These are phyloP conservation scores for Linnaemya tessellans DNA, from an alignment of 2,888 invertebrate species.

Conservation along the genomic window DNA sequence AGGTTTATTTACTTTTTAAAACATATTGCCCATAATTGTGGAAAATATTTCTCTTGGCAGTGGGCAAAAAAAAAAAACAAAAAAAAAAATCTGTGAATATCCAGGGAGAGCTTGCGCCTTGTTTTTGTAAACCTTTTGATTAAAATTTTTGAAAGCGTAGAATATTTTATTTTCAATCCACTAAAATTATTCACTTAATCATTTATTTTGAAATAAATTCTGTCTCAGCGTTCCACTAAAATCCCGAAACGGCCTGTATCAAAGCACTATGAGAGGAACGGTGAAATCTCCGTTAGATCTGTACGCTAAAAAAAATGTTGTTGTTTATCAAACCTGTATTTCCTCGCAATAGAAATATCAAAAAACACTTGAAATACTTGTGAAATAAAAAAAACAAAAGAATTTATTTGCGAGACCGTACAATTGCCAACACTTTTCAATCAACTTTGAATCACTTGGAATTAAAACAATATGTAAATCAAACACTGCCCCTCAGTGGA, in stretches of 20 bases:
- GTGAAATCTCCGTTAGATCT: neutral
- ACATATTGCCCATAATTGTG: too few species aligned
- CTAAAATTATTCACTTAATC: too few species aligned
- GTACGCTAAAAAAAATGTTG: neutral
- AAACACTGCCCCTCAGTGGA: neutral
- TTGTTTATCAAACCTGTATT: conserved; percentile 13
- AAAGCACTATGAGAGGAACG: neutral
- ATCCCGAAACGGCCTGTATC: too few species aligned
- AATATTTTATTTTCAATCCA: too few species aligned
- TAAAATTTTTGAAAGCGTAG: too few species aligned
- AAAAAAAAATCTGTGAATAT: too few species aligned
- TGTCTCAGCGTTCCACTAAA: neutral
- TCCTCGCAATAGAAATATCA: conserved; percentile 13
- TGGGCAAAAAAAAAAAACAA: too few species aligned
- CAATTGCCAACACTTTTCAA: conserved; percentile 39
- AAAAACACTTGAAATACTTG: conserved; percentile 24
- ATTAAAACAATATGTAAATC: conserved; percentile 4
- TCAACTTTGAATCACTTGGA: conserved; percentile 35
- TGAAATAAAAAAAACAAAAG: conserved; percentile 25
- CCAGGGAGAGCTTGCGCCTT: too few species aligned
- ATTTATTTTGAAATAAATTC: too few species aligned
- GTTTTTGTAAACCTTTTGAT: too few species aligned
- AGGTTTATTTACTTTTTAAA: too few species aligned
- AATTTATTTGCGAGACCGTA: conserved; percentile 32
- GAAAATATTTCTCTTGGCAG: too few species aligned